These are phyloP conservation scores for Macrotrachela quadricornifera DNA, from an alignment of 1,140 invertebrate genomes.

Conservation along the genomic window DNA sequence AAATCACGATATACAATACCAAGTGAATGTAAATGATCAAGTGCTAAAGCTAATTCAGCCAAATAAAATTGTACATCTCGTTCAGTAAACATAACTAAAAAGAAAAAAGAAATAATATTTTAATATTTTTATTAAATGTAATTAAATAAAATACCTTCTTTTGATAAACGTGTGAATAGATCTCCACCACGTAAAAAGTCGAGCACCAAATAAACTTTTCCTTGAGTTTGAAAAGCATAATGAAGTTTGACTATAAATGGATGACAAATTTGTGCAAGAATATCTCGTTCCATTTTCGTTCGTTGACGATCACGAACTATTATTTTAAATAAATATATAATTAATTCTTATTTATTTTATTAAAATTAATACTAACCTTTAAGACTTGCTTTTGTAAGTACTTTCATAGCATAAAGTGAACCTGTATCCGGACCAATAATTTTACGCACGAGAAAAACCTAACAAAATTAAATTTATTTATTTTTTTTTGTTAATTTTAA, in stretches of 20 bases:
- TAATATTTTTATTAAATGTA: too few species aligned
- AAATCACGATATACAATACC: constrained; percentile 95
- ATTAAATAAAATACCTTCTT: constrained; percentile 40
- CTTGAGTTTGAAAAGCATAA: constrained; percentile 95
- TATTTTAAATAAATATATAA: neutral
- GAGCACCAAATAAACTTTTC: constrained; percentile 90
- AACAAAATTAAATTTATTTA: neutral
- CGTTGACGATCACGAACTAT: constrained; percentile 1
- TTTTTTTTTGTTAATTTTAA: neutral
- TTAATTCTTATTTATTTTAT: too few species aligned
- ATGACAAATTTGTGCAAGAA: constrained; percentile 88
- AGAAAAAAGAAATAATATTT: too few species aligned
- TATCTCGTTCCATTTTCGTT: constrained; percentile 67
- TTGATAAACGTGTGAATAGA: constrained; percentile 82
- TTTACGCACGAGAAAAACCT: constrained; percentile 70
- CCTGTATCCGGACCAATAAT: constrained; percentile 60
- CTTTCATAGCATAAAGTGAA: constrained; percentile 96
- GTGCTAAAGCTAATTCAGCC: constrained; percentile 83
- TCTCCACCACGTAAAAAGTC: constrained; percentile 96
- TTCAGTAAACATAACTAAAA: constrained; percentile 82
- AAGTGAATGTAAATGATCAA: constrained; percentile 78
- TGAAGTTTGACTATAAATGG: constrained; percentile 96
- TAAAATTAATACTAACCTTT: constrained; percentile 45
- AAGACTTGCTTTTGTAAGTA: constrained; percentile 53
- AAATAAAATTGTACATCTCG: constrained; percentile 99